Percentiles rank a stretch among this genome's conserved stretches.
These are phyloP conservation scores for Sitta carolinensis DNA, from an alignment of 2,797 vertebrate genomes.

Conservation along the genomic window DNA sequence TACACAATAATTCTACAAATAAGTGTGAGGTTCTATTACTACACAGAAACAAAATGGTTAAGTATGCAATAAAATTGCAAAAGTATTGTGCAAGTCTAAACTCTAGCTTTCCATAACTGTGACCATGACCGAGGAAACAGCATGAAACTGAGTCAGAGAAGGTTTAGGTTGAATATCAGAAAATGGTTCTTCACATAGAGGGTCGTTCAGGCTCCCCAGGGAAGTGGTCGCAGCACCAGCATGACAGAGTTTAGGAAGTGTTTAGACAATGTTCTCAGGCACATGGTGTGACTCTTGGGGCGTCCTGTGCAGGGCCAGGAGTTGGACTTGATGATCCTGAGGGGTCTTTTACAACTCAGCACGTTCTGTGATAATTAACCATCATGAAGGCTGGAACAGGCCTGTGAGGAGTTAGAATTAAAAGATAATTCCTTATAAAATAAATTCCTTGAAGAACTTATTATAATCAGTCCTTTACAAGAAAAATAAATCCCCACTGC, in stretches of 20 bases:
- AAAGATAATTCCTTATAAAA: not conserved
- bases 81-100: not conserved
- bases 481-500: not conserved
- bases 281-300: rapidly evolving
- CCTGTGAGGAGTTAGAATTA: not conserved
- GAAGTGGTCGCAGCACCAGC: not conserved
- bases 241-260: not conserved
- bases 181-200: not conserved
- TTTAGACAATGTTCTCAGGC: not conserved
- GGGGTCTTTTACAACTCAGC: no score
- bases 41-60: not conserved
- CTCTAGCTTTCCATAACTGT: not conserved
- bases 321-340: not conserved
- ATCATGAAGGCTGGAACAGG: not conserved
- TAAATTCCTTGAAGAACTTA: not conserved
- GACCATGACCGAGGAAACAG: not conserved
- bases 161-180: not conserved
- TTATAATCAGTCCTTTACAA: not conserved
- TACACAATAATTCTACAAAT: not conserved
- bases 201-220: not conserved
- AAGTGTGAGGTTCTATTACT: not conserved
- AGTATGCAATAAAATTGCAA: not conserved
- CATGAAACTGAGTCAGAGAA: not conserved
- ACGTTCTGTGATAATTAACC: not conserved
- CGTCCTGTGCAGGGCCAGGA: not conserved